Conservation (phyloP, 2,113 vertebrate genomes). For the Syrrhaptes paradoxus region DNA sequence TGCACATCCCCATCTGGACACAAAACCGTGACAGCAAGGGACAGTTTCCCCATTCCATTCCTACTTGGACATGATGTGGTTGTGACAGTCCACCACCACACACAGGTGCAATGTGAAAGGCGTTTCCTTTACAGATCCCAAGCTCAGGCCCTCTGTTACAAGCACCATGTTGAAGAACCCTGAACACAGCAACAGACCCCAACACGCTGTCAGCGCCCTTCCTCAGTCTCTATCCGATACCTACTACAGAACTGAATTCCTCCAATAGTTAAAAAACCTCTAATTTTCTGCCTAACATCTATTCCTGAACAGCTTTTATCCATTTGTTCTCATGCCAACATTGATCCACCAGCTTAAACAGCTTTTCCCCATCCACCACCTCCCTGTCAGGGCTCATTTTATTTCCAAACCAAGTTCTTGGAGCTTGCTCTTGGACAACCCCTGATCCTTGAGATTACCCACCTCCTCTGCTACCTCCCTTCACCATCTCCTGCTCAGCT, state of each 20-base stretch:
- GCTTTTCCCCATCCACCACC: background rate
- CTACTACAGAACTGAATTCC: background rate
- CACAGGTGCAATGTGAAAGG: fast-evolving
- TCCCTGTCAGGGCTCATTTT: background rate
- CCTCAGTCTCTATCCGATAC: background rate
- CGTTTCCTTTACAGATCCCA: background rate
- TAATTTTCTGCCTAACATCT: background rate
- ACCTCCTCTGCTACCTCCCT: background rate
- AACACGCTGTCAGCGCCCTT: background rate
- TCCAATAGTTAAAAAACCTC: background rate
- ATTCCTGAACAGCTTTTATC: conserved; percentile 7
- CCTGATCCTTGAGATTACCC: background rate
- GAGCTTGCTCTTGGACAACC: background rate
- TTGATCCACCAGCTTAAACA: conserved; percentile 38
- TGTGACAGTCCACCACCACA: background rate
- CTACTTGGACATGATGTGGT: fast-evolving
- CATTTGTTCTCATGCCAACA: conserved; percentile 42
- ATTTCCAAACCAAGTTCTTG: background rate
- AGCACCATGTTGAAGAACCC: background rate
- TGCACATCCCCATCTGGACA: background rate
- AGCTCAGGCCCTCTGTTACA: background rate
- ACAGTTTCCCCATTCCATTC: background rate
- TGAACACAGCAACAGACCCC: fast-evolving
- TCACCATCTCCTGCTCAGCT: background rate
- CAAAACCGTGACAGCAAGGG: background rate